Evolutionary conservation across 2,113 vertebrate species (phyloP), one percentile per base, ranked within the genome.

Genomic region (Tichodroma muraria): DNA sequence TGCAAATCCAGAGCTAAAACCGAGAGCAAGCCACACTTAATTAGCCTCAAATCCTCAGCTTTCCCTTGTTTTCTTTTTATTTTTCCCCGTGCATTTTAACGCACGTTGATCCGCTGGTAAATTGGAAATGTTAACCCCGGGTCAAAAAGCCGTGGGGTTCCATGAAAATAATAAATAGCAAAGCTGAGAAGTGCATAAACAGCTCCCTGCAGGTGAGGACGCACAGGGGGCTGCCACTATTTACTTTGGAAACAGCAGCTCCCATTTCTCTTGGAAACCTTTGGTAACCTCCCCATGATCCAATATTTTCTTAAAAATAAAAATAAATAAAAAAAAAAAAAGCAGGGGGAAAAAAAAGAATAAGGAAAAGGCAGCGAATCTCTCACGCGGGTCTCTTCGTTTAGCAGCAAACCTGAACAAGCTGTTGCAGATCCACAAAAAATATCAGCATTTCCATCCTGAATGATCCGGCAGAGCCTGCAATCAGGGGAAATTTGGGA

Each of bases 341-440:
- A 8, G 15, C 31, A 45, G 10, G 6, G 3, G 1, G 1, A 5
- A 23, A 12, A n/a, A 27, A 2, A 18, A 20, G 38, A 3, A 25
- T 2, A 8, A 24, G 3, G 6, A 13, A 27, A 50, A 71, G 13
- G 44, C 45, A 65, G 73, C 33, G 47, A 88, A 76, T 59, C 42
- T 60, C 57, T 44, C 45, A 4, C 50, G 3, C 1, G 0, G 5
- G 1, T 50, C 47, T 80, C 40, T 54, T 28, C 6, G 23, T 50
- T 33, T 33, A 72, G 16, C 68, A 71, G 45, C 15, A 54, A 72
- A 52, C 4, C 30, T 5, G 68, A 57, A 50, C 28, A 12, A 23
- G n/a, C 8, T 3, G 42, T 15, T 4, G 1, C 33, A 47, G 35
- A 24, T 30, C 38, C 7, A 2, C 59, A 60, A 40, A 60, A 76